Conservation (phyloP, 2,888 invertebrate species). For the Folsomia candida region DNA sequence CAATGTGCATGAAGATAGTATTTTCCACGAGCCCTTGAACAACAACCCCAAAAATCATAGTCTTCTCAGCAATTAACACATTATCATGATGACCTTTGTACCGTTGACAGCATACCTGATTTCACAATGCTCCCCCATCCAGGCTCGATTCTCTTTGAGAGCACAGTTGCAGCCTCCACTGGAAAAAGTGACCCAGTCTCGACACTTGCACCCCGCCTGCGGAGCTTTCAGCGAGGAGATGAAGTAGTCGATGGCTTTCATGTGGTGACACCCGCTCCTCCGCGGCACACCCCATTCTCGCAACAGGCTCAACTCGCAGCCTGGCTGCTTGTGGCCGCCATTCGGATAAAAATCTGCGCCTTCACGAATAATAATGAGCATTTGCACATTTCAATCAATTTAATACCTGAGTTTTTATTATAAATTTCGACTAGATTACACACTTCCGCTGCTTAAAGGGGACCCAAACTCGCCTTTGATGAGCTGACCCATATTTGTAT, state of each 20-base stretch:
- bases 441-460: constrained; percentile 30
- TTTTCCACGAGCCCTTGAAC: constrained; percentile 24
- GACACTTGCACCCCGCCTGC: constrained; percentile 36
- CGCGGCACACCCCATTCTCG: constrained; percentile 43
- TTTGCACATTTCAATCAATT: not conserved
- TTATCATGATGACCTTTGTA: not conserved
- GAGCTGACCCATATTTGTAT: constrained; percentile 27
- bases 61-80: not conserved
- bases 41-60: constrained; percentile 3
- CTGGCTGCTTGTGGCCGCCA: constrained; percentile 40
- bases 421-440: not conserved
- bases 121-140: constrained; percentile 44
- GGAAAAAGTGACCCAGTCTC: constrained; percentile 33
- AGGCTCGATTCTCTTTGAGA: constrained; percentile 24
- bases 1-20: constrained; percentile 23
- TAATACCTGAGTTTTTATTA: not conserved
- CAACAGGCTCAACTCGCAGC: constrained; percentile 41
- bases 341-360: too few species aligned
- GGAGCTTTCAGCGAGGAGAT: constrained; percentile 31
- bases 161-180: constrained; percentile 34
- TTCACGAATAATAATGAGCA: too few species aligned
- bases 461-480: constrained; percentile 42
- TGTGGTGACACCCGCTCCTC: constrained; percentile 44
- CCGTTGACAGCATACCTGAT: too few species aligned
- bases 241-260: constrained; percentile 46